Conservation (phyloP, 2,888 invertebrate species). For the Cabera pusaria region DNA sequence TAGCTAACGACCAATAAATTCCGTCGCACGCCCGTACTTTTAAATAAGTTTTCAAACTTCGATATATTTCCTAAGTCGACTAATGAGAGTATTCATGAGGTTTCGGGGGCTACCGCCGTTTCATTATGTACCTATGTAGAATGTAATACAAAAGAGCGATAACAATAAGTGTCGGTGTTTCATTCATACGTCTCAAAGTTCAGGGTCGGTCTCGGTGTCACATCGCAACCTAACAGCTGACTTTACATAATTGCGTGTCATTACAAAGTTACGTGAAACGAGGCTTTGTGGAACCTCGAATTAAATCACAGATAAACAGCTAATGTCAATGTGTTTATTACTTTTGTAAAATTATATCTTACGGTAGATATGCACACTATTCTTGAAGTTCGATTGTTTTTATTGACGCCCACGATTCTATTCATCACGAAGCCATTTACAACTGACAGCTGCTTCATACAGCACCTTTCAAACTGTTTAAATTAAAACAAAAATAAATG, state of each 20-base stretch:
- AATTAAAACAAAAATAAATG: too few relatives aligned
- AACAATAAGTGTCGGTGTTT: conserved; percentile 61
- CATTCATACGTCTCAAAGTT: conserved; percentile 57
- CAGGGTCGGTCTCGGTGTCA: conserved; percentile 60
- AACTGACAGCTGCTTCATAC: conserved; percentile 5
- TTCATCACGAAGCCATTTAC: conserved; percentile 28
- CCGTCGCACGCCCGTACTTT: conserved; percentile 19
- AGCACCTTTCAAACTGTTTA: conserved; percentile 16
- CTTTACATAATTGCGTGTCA: conserved; percentile 38
- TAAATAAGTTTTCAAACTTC: conserved; percentile 14
- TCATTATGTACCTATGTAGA: conserved; percentile 5
- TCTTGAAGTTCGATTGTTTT: conserved; percentile 14
- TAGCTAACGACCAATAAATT: conserved; percentile 34
- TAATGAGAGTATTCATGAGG: conserved; percentile 14
- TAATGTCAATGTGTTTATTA: too few relatives aligned
- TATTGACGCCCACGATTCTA: conserved; percentile 18
- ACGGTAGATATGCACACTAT: too few relatives aligned
- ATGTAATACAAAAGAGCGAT: conserved; percentile 21
- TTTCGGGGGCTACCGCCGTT: conserved; percentile 5
- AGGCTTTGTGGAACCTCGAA: neutral
- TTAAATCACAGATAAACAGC: too few relatives aligned
- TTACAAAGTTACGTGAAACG: conserved; percentile 22
- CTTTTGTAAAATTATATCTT: too few relatives aligned
- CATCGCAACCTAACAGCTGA: conserved; percentile 57
- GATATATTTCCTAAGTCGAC: conserved; percentile 7